Base-by-base conservation (phyloP, 2,888 invertebrate species). In the Ganaspis brasiliensis region DNA sequence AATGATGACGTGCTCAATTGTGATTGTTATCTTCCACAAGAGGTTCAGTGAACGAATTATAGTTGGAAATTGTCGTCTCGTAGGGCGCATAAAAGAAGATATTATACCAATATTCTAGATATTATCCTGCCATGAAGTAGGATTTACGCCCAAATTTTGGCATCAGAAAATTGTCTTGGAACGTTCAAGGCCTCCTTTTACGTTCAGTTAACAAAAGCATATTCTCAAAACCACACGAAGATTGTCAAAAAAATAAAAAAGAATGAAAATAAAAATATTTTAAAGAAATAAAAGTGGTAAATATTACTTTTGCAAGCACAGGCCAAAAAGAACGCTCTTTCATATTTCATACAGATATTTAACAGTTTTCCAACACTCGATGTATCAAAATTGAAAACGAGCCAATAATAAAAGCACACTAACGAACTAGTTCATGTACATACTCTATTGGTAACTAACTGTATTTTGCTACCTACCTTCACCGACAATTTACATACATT, bases 111-210 rank as follows among this genome's bases (percentile, higher is more conserved):
- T 75, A 72, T 75, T 45, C 72, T 59, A 31, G 72, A 75, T 75
- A 75, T 72, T 75, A 76, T 76, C 63, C 52, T 55, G 55, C 72
- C 72, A 72, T 72, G 59, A 72, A 24, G 35, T 52, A 24, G 61
- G 14, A 76, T 76, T 76, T 76, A 72, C 31, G 72, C 9, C 31
- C 21, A 73, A 76, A 76, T 59, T 76, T 76, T 72, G 61, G 45
- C 59, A 76, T 76, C 76, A 21, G 6, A 45, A 10, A n/a, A 21
- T n/a, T 2, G 45, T 40, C 45, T 24, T 14, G 45, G 24, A 67
- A 45, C 21, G 12, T 24, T 45, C 45, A 45, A 67, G n/a, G 24
- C 24, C 8, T 40, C 14, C 24, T 45, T 67, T 45, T 40, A 67
- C 26, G 37, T 24, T 19, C 12, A n/a, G 5, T 67, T 26, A 67